Conservation (phyloP, 2,888 invertebrate species). For the Yponomeuta plumbellus region DNA sequence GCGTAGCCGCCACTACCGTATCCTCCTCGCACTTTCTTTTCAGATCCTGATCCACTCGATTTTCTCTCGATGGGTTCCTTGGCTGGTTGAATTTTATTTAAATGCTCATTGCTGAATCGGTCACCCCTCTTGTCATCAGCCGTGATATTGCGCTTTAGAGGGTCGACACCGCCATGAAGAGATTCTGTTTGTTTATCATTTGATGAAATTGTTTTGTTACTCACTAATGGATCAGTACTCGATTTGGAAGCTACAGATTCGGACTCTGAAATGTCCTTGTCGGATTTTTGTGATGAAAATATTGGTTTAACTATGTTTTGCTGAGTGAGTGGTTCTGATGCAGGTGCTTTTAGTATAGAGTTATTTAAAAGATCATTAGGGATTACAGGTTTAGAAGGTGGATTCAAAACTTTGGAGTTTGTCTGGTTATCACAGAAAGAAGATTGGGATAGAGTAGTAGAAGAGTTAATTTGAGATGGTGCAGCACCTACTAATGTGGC, state of each 20-base stretch:
- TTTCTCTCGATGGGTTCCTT: slow-evolving; percentile 69
- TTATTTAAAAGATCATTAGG: slow-evolving; percentile 37
- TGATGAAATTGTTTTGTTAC: slow-evolving; percentile 31
- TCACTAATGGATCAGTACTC: slow-evolving; percentile 41
- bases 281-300: slow-evolving; percentile 49
- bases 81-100: slow-evolving; percentile 56
- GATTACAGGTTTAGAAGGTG: slow-evolving; percentile 30
- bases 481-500: slow-evolving; percentile 28
- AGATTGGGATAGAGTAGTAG: slow-evolving; percentile 33
- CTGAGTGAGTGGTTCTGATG: slow-evolving; percentile 38
- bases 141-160: slow-evolving; percentile 38
- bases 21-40: slow-evolving; percentile 73
- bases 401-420: slow-evolving; percentile 33
- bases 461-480: slow-evolving; percentile 35
- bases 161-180: slow-evolving; percentile 38
- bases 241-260: slow-evolving; percentile 54
- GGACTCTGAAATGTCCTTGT: slow-evolving; percentile 57
- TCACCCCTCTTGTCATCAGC: slow-evolving; percentile 57
- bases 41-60: slow-evolving; percentile 63
- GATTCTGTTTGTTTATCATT: slow-evolving; percentile 48
- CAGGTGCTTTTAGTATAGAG: slow-evolving; percentile 41
- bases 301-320: slow-evolving; percentile 41
- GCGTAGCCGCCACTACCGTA: slow-evolving; percentile 59
- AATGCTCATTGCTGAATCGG: slow-evolving; percentile 51
- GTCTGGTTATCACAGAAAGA: slow-evolving; percentile 39